Base-by-base conservation (phyloP, 2,888 invertebrate species). In the Ischnura elegans region DNA sequence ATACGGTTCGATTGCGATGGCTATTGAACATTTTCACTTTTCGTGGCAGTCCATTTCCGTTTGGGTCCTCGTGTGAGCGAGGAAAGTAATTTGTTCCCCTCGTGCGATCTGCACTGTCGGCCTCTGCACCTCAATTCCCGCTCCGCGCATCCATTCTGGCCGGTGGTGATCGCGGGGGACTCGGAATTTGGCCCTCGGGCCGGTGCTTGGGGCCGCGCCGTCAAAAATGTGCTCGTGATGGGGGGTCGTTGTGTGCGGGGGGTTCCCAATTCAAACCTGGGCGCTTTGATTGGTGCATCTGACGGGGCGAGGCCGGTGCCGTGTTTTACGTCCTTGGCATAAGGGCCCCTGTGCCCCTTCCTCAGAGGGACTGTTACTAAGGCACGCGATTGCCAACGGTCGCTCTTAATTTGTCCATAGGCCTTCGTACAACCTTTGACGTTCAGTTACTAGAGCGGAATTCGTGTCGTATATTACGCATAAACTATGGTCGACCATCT, bases 121-220 rank as follows among this genome's bases (percentile, higher is more conserved):
- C 13, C 47, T 5, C 47, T 47, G 13, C n/a, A 47, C 47, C 47
- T 13, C 47, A 47, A 8, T 47, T 13, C 47, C 47, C 47, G 6
- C 6, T 13, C 5, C 36, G 36, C 90, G 21, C 61, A 51, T 42
- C 45, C 43, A 19, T 86, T 13, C 86, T 0, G 21, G 36, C 25
- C 87, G 51, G 47, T 19, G 42, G 42, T 43, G n/a, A n/a, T n/a
- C n/a, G n/a, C n/a, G 19, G 87, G 87, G 51, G 47, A 29, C 5
- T 87, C n/a, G 87, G 25, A 90, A 61, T 61, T n/a, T n/a, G 90
- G 42, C 55, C 61, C 61, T 55, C 42, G 36, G 90, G 25, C 90
- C 55, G 4, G 5, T 21, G 25, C 61, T 90, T 25, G 21, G 90
- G 36, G 19, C 87, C 36, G 87, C 36, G 47, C 47, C 13, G 47